phyloP scores from a whole-genome alignment of 2,888 invertebrate species.

The Drosophila acutilabella region DNA sequence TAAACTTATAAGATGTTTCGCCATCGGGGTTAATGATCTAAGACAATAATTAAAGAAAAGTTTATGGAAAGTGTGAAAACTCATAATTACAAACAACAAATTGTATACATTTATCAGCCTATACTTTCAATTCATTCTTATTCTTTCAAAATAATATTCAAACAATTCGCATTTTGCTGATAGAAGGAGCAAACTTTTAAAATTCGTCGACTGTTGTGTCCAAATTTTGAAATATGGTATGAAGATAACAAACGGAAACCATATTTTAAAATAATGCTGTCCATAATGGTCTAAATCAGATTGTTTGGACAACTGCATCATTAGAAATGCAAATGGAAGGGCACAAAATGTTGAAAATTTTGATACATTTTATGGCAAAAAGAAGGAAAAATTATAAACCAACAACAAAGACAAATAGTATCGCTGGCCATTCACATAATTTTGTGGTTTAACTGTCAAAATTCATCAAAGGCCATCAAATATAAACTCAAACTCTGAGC shows the following conservation, averaged over 20 bases:
- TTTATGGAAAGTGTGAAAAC: not conserved
- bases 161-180: not conserved
- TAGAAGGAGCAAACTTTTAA: slow-evolving; percentile 1
- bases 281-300: slow-evolving; percentile 15
- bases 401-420: slow-evolving; percentile 7
- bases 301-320: slow-evolving; percentile 48
- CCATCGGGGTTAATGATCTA: slow-evolving; percentile 20
- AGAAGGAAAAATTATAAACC: slow-evolving; percentile 45
- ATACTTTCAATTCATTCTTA: not conserved
- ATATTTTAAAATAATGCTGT: slow-evolving; percentile 31
- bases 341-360: slow-evolving; percentile 32
- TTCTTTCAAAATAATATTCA: not conserved
- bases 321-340: slow-evolving; percentile 70
- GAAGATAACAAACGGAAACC: slow-evolving; percentile 18
- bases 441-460: slow-evolving; percentile 64
- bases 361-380: slow-evolving; percentile 44
- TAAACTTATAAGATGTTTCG: slow-evolving; percentile 1
- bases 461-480: slow-evolving; percentile 71
- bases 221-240: slow-evolving; percentile 31
- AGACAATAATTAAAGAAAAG: not conserved
- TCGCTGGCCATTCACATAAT: slow-evolving; percentile 25
- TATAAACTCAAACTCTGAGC: slow-evolving; percentile 23
- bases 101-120: not conserved
- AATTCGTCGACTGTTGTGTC: slow-evolving; percentile 19
- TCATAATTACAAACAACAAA: not conserved